phyloP scores from a whole-genome alignment of 2,888 invertebrate genomes.

The Melanargia galathea region DNA sequence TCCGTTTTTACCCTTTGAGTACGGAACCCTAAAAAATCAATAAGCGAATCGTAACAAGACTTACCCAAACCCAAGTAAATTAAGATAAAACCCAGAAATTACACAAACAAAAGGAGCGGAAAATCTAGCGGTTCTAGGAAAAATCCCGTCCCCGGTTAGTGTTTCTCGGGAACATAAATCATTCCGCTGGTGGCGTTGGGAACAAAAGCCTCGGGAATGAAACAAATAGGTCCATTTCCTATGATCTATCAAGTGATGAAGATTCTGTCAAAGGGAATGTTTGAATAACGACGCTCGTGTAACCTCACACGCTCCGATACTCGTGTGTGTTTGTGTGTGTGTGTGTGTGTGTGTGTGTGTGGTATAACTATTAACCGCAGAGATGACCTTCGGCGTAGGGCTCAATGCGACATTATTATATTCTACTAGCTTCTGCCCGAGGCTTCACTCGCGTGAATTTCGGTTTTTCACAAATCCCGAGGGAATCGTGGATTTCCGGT shows the following conservation, averaged over 20 bases:
- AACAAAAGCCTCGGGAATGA: conserved; percentile 45
- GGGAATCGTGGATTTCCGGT: no score
- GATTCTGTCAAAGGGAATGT: conserved; percentile 40
- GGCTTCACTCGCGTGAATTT: no score
- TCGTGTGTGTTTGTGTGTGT: no score
- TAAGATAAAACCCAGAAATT: conserved; percentile 16
- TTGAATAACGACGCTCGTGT: conserved; percentile 30
- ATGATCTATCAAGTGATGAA: conserved; percentile 47
- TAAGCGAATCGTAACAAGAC: background rate
- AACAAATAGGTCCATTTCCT: conserved; percentile 47
- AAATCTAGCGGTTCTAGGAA: conserved; percentile 9
- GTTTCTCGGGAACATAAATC: conserved; percentile 44
- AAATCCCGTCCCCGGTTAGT: conserved; percentile 18
- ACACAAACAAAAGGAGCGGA: conserved; percentile 17
- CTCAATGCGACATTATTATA: no score
- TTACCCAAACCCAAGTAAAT: background rate
- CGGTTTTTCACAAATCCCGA: no score
- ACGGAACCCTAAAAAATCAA: no score
- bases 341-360: no score
- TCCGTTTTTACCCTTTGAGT: no score
- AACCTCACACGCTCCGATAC: conserved; percentile 3
- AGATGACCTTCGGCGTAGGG: no score
- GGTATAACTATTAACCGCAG: no score
- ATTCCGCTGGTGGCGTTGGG: conserved; percentile 43
- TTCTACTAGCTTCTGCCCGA: no score